phyloP scores from a whole-genome alignment of 1,140 invertebrate species.

The Apis florea region DNA sequence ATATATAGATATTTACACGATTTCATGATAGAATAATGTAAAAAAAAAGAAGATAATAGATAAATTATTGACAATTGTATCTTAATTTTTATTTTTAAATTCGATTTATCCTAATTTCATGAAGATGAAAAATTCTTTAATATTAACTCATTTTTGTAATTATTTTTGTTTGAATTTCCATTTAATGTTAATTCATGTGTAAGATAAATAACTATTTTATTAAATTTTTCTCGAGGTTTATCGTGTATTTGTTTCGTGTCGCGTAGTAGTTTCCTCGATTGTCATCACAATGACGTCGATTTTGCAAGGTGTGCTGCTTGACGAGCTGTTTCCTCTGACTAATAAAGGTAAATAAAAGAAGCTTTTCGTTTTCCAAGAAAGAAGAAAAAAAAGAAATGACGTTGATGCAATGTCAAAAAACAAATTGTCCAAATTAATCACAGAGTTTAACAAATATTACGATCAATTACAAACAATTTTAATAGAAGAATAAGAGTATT shows the following conservation, averaged over 20 bases:
- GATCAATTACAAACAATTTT: neutral
- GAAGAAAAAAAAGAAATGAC: neutral
- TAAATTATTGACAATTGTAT: too few relatives aligned
- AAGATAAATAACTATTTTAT: too few relatives aligned
- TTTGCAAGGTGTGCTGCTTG: neutral
- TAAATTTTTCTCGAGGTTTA: neutral
- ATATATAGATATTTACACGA: too few relatives aligned
- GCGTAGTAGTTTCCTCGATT: neutral
- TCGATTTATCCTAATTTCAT: too few relatives aligned
- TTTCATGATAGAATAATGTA: neutral
- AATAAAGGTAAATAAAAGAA: constrained; percentile 9
- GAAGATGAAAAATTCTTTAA: too few relatives aligned
- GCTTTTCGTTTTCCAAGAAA: neutral
- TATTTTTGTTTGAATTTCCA: too few relatives aligned
- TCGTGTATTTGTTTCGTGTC: neutral
- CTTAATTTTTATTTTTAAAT: neutral
- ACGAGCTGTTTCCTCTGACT: neutral
- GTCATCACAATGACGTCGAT: constrained; percentile 2
- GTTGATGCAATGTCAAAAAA: neutral
- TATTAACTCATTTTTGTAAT: too few relatives aligned
- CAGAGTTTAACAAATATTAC: neutral
- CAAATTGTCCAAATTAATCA: neutral
- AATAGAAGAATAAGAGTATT: neutral
- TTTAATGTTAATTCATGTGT: too few relatives aligned
- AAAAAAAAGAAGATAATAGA: neutral